Conservation (phyloP, 2,797 vertebrate species). For the Aselliscus stoliczkanus region DNA sequence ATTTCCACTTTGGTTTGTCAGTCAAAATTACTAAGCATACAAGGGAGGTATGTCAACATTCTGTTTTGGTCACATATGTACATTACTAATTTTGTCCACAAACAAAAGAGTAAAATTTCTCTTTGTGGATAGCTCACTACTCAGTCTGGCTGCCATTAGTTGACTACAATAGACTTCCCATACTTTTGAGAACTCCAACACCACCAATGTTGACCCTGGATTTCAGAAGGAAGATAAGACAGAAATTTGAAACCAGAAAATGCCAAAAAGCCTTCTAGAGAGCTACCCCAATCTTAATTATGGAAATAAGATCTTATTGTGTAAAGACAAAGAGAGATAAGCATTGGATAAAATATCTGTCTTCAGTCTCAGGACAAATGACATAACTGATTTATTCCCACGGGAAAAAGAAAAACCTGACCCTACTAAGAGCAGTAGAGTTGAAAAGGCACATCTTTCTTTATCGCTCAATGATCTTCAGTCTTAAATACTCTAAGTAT, state of each 20-base stretch:
- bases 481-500: neutral
- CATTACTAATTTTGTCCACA: neutral
- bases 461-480: neutral
- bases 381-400: neutral
- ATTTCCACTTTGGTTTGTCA: neutral
- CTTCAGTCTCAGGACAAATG: neutral
- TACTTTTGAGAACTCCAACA: neutral
- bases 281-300: neutral
- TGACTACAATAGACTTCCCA: neutral
- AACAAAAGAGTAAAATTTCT: neutral
- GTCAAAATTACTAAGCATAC: neutral
- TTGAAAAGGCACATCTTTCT: neutral
- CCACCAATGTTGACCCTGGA: neutral
- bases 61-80: neutral
- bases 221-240: neutral
- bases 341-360: neutral
- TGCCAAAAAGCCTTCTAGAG: neutral
- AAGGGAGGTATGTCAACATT: neutral
- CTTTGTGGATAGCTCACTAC: neutral
- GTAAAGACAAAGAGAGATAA: neutral
- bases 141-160: neutral
- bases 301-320: neutral
- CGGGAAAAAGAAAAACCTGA: neutral
- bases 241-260: conserved; percentile 23
- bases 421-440: neutral